Conservation (phyloP, 2,888 invertebrate genomes). For the Ichneumoninae sp. region DNA sequence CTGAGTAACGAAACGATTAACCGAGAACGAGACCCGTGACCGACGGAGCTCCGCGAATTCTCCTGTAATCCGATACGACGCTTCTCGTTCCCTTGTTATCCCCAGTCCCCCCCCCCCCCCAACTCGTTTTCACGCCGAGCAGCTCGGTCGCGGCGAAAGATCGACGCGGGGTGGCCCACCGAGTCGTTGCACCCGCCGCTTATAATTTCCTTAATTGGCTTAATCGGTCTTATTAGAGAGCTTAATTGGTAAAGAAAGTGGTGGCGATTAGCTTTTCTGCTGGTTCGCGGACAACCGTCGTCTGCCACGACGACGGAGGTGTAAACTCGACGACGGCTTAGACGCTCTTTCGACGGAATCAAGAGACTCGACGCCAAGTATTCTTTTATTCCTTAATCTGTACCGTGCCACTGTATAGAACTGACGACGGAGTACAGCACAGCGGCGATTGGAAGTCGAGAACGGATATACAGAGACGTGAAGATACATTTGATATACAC, state of each 20-base stretch:
- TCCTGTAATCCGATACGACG: constrained; percentile 47
- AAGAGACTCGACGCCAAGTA: background rate
- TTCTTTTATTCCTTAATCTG: constrained; percentile 14
- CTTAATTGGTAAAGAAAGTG: constrained; percentile 76
- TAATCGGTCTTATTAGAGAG: constrained; percentile 73
- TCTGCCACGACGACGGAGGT: constrained; percentile 37
- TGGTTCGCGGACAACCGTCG: constrained; percentile 43
- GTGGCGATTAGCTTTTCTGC: constrained; percentile 66
- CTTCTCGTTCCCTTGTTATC: constrained; percentile 37
- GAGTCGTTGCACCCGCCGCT: constrained; percentile 70
- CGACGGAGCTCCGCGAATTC: constrained; percentile 23
- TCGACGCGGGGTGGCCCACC: constrained; percentile 46
- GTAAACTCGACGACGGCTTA: constrained; percentile 9
- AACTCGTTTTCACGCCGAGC: constrained; percentile 26
- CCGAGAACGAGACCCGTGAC: constrained; percentile 4
- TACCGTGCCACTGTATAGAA: background rate
- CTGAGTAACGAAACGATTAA: background rate
- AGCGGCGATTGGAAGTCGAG: background rate
- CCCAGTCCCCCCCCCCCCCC: constrained; percentile 8
- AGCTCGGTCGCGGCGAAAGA: constrained; percentile 26
- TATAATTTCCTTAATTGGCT: constrained; percentile 74
- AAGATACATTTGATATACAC: too few species aligned
- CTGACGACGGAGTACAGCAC: background rate
- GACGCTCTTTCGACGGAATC: background rate
- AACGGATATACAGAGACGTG: background rate